Evolutionary conservation across 2,797 vertebrate genomes (phyloP), one percentile per base, ranked within the genome.

Genomic region (Sciurus vulgaris): DNA sequence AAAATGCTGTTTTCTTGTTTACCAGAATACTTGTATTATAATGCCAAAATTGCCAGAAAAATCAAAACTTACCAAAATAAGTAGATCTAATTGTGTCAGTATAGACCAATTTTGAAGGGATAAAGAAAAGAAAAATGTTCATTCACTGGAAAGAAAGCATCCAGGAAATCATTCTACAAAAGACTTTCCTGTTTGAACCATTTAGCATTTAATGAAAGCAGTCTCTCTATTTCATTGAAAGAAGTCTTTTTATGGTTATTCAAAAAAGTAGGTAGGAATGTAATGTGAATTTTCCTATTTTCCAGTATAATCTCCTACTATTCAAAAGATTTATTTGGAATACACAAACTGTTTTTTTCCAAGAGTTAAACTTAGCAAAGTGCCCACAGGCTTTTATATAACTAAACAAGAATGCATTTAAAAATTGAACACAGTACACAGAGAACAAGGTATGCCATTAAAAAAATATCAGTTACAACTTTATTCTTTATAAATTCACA

Each of bases 181-280:
- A 98, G 93, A 17, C 20, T 44, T 96, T 97, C 95, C 91, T 89
- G 96, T 92, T 93, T 96, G 49, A 84, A 94, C 89, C 79, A 88
- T 74, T 98, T 91, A 79, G 18, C 61, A 86, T 89, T 61, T 89
- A 78, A 82, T 96, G 49, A 93, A 95, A 96, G 28, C 89, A 95
- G 3, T 47, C 73, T 91, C 49, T 89, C 96, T 91, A 93, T 84
- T 85, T 89, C 78, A 96, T 63, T 77, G 49, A 97, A 96, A 95
- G 17, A 91, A 91, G 33, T 44, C 87, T 38, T 96, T 91, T 63
- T 94, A 44, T 81, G 85, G 54, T 90, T 96, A 94, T 78, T 92
- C 63, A 97, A 79, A 97, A 96, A 76, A 90, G 73, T 82, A 93
- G 38, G 73, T 12, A 97, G 67, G 76, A 96, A 72, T 95, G 17